A percentile compares a stretch with the other conserved stretches of the same genome.
These are phyloP conservation scores for Zaprionus camerounensis DNA, from an alignment of 1,140 invertebrate species.

Conservation along the genomic window DNA sequence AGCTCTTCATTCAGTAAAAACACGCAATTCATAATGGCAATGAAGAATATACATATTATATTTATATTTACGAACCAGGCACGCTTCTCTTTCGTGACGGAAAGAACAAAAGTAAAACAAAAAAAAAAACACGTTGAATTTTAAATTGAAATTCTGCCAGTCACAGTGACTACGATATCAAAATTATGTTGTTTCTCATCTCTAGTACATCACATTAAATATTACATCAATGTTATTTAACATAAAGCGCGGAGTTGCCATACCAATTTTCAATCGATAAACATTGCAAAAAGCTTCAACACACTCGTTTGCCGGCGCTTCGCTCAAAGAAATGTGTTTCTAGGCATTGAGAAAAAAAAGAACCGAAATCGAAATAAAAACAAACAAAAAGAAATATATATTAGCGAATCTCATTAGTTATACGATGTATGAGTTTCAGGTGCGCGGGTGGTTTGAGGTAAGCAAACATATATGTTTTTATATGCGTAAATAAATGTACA, in stretches of 20 bases:
- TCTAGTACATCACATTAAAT: background rate
- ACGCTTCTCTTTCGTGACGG: conserved; percentile 4
- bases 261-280: conserved; percentile 28
- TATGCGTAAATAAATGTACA: background rate
- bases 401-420: conserved; percentile 32
- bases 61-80: background rate
- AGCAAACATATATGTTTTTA: conserved; percentile 16
- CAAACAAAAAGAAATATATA: background rate
- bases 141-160: background rate
- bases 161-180: background rate
- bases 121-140: background rate
- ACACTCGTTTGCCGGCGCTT: conserved; percentile 37
- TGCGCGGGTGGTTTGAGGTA: conserved; percentile 81
- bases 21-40: conserved; percentile 20
- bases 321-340: conserved; percentile 41
- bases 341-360: background rate
- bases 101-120: background rate
- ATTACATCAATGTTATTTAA: conserved; percentile 23
- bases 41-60: background rate
- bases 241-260: conserved; percentile 35
- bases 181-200: background rate
- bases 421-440: conserved; percentile 61
- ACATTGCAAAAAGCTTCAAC: conserved; percentile 34
- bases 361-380: conserved; percentile 4
- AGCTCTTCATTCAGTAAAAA: conserved; percentile 61